phyloP scores from a whole-genome alignment of 1,140 invertebrate species.

The Zaprionus vittiger region DNA sequence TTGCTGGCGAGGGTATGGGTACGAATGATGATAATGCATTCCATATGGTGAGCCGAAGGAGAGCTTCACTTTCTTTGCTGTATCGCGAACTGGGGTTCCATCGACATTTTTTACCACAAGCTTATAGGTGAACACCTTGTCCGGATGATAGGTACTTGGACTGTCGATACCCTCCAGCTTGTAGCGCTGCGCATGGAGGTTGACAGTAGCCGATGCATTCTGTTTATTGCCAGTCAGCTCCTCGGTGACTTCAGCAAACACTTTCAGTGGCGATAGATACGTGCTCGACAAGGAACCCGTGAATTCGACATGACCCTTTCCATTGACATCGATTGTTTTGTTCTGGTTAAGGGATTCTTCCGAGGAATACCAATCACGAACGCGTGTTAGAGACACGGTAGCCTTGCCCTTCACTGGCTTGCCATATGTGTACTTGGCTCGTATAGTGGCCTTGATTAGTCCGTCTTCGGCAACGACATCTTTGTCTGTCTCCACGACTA shows the following conservation, averaged over 20 bases:
- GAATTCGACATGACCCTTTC: slow-evolving; percentile 89
- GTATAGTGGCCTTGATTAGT: slow-evolving; percentile 90
- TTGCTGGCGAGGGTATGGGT: neutral
- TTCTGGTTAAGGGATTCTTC: slow-evolving; percentile 55
- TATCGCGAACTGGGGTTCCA: slow-evolving; percentile 88
- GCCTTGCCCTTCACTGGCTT: slow-evolving; percentile 92
- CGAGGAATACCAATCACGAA: slow-evolving; percentile 7
- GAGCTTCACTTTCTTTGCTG: slow-evolving; percentile 86
- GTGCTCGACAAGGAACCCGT: slow-evolving; percentile 85
- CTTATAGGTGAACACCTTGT: slow-evolving; percentile 92
- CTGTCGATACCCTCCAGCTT: slow-evolving; percentile 91
- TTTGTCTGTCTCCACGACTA: slow-evolving; percentile 91
- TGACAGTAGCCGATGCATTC: slow-evolving; percentile 90
- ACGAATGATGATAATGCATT: neutral
- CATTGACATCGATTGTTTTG: slow-evolving; percentile 89
- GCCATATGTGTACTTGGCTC: slow-evolving; percentile 90
- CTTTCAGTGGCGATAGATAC: slow-evolving; percentile 85
- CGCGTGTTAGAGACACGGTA: slow-evolving; percentile 87
- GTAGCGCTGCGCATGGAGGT: slow-evolving; percentile 92
- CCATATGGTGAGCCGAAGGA: neutral
- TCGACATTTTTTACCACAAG: slow-evolving; percentile 86
- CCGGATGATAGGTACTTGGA: slow-evolving; percentile 92
- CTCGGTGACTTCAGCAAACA: slow-evolving; percentile 91
- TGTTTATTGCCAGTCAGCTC: slow-evolving; percentile 90
- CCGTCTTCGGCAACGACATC: slow-evolving; percentile 93